Evolutionary conservation across 2,797 vertebrate genomes (phyloP), one percentile per base, ranked within the genome.

Genomic region (Diceros bicornis): DNA sequence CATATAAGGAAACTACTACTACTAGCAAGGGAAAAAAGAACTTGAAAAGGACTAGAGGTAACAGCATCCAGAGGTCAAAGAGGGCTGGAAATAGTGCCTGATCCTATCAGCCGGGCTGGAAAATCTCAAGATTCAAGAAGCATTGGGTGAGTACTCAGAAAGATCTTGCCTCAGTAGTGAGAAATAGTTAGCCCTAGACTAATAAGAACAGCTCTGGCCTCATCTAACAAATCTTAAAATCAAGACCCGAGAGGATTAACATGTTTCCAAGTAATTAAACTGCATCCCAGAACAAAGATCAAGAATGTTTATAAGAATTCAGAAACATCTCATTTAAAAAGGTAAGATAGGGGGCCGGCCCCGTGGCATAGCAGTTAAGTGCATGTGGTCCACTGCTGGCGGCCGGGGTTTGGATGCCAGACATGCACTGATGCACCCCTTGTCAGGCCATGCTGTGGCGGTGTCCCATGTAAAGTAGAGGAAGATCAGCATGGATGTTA

Each of bases 261-360:
- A 47, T 37, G 32, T 82, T 77, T 87, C 78, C 17, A 75, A 90
- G 17, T 8, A 81, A 77, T 4, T n/a, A 87, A 85, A 66, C 29
- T 41, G 4, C 7, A 78, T 57, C 37, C 20, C 29, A 59, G 34
- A 72, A 74, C 27, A 92, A 77, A 93, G 16, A 34, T 25, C 2
- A 64, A 86, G 37, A 68, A 72, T 52, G 74, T 74, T 88, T 88
- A 11, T 20, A 91, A 37, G 17, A 85, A 89, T 91, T 95, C 6
- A 68, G 37, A 81, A 78, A 13, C 81, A 47, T 47, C 41, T 81
- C 57, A 52, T 91, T 59, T 88, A 47, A 94, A 97, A 79, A 47
- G 64, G 29, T n/a, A 62, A 85, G 61, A 41, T 61, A 61, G 41
- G 41, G 41, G 41, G 41, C 41, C 41, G 4, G 41, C 41, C 41